A percentile compares a stretch with the other conserved stretches of the same genome.
phyloP scores from a whole-genome alignment of 2,888 invertebrate genomes.

The Scotopteryx bipunctaria region DNA sequence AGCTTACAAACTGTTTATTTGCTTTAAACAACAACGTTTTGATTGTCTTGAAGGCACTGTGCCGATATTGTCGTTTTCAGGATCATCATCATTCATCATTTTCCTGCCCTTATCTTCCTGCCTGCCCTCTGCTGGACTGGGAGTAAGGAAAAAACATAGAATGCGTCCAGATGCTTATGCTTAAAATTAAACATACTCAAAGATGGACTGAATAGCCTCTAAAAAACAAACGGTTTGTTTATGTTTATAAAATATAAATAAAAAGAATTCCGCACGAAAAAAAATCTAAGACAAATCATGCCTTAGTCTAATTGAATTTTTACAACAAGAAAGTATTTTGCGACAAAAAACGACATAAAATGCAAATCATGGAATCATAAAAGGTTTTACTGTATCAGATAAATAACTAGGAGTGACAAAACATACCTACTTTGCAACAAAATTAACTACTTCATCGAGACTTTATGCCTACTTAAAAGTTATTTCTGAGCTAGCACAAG shows the following conservation, averaged over 20 bases:
- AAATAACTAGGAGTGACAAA: constrained; percentile 17
- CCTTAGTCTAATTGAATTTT: constrained; percentile 12
- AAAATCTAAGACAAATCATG: neutral
- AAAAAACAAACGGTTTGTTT: too few species aligned
- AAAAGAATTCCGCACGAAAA: neutral
- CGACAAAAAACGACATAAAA: constrained; percentile 15
- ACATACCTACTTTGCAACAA: constrained; percentile 20
- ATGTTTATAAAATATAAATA: neutral
- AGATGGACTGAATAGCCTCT: too few species aligned
- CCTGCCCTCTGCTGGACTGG: too few species aligned
- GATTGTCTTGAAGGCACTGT: constrained; percentile 4
- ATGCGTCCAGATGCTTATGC: too few species aligned
- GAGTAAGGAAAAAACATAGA: too few species aligned
- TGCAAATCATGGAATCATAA: constrained; percentile 20
- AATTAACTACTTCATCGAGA: constrained; percentile 26
- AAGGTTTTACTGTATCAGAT: constrained; percentile 25
- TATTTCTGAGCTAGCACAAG: constrained; percentile 11
- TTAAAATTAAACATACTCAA: too few species aligned
- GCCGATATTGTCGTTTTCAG: too few species aligned
- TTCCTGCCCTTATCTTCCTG: too few species aligned
- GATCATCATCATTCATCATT: too few species aligned
- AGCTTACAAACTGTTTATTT: constrained; percentile 4
- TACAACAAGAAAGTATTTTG: constrained; percentile 5
- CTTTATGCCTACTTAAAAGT: constrained; percentile 35
- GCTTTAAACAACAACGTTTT: neutral